Conservation (phyloP, 2,113 vertebrate species). For the Notechis scutatus region DNA sequence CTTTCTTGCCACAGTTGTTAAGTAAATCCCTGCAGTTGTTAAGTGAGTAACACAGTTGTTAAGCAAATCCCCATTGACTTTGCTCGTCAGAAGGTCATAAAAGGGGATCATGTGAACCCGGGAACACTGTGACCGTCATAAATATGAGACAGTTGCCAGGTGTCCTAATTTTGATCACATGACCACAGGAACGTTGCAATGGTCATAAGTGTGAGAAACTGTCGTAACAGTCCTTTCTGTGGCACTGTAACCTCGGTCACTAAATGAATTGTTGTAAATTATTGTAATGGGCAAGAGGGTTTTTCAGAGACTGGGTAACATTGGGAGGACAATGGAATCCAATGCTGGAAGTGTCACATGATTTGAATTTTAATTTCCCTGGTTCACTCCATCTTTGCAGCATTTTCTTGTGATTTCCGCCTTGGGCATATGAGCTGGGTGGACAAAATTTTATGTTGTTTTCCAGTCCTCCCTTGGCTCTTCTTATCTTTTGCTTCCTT, state of each 20-base stretch:
- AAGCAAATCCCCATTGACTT: neutral
- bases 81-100: neutral
- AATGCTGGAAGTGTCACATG: neutral
- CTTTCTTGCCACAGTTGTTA: neutral
- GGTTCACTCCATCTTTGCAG: neutral
- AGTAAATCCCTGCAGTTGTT: neutral
- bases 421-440: accelerated
- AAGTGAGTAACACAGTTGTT: neutral
- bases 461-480: neutral
- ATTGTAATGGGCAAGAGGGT: neutral
- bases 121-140: neutral
- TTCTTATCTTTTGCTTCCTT: neutral
- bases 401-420: neutral
- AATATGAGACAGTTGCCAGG: neutral
- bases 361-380: neutral
- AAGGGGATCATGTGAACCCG: neutral
- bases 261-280: neutral
- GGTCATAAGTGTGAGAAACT: neutral
- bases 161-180: too few relatives aligned
- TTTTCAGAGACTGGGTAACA: neutral
- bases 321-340: neutral
- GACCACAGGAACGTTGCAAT: neutral
- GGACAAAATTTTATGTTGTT: neutral
- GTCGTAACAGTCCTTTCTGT: neutral
- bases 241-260: neutral